Base-by-base conservation (phyloP, 2,113 vertebrate species). In the Microtus richardsoni region DNA sequence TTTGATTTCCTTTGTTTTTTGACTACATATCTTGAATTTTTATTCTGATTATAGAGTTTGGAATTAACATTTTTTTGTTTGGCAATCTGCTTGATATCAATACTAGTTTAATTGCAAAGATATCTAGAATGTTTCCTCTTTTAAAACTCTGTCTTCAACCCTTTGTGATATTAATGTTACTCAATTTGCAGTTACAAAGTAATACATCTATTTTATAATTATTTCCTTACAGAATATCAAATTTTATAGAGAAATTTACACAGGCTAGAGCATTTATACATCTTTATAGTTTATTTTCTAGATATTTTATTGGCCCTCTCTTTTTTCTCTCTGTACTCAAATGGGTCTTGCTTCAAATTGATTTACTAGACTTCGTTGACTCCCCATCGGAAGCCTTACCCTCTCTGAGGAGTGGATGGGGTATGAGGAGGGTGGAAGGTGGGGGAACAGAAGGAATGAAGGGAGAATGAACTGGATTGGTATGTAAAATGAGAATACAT, bases 341-440 rank as follows among this genome's bases (percentile, higher is more conserved):
- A 24, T 86, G 24, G 14, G 52, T 16, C 52, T 54, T 54, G 52
- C 52, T 54, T 54, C 14, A 54, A 54, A 54, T 3, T 54, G 52
- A 16, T 54, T 54, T 1, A 54, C 0, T 54, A 54, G 14, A 16
- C 52, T 54, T 54, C 0, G 14, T 54, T 54, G 52, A 54, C 52
- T 54, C 14, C 14, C 14, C 0, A 16, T 54, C 0, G 52, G 52
- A 54, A 54, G 12, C 52, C 52, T 54, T 16, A 3, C 52, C 0
- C 52, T 54, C 14, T 54, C 13, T 54, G 52, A 54, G 52, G 52
- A 54, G 0, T 16, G 3, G 52, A 54, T 54, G 14, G 52, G 14
- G 14, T 16, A 0, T 54, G 52, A 54, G 14, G 14, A 16, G 52
- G 14, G 52, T 14, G 14, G 3, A 0, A 54, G 52, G 16, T 54